Evolutionary conservation across 2,888 invertebrate genomes (phyloP).

Genomic region (Orgyia antiqua): DNA sequence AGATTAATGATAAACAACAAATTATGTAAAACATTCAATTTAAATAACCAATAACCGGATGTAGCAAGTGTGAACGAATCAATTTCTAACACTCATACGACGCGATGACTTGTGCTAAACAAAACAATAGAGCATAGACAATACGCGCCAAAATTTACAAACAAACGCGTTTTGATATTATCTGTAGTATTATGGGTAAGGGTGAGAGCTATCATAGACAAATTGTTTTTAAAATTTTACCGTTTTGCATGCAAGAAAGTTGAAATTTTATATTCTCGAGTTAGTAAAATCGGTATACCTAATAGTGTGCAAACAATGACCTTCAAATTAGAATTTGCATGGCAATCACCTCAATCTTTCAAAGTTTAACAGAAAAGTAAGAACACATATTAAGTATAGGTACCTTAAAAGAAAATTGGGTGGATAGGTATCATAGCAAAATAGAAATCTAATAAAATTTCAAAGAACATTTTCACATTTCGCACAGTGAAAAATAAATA

Average conservation of each 20-base stretch:
- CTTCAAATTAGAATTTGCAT: too few relatives aligned
- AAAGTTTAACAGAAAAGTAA: too few relatives aligned
- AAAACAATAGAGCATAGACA: slow-evolving; percentile 53
- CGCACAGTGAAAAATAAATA: too few relatives aligned
- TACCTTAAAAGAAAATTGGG: too few relatives aligned
- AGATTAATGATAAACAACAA: slow-evolving; percentile 3
- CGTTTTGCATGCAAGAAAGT: too few relatives aligned
- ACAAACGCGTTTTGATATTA: slow-evolving; percentile 51
- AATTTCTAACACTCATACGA: slow-evolving; percentile 23
- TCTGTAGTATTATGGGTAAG: slow-evolving; percentile 22
- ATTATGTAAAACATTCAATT: slow-evolving; percentile 21
- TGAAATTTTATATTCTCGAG: too few relatives aligned
- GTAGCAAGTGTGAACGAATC: slow-evolving; percentile 33
- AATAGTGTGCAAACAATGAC: too few relatives aligned
- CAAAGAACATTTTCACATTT: too few relatives aligned
- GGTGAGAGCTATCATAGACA: slow-evolving; percentile 1
- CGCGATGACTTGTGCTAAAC: slow-evolving; percentile 36
- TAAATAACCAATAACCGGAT: slow-evolving; percentile 25
- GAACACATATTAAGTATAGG: too few relatives aligned
- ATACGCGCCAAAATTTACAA: slow-evolving; percentile 62
- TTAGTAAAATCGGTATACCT: too few relatives aligned
- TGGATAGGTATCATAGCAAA: neutral
- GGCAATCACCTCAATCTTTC: too few relatives aligned
- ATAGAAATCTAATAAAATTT: neutral
- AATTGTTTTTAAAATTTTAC: neutral